Percentiles rank a stretch among this genome's conserved stretches.
Conservation (phyloP, 2,113 vertebrate species). For the Pollachius pollachius region DNA sequence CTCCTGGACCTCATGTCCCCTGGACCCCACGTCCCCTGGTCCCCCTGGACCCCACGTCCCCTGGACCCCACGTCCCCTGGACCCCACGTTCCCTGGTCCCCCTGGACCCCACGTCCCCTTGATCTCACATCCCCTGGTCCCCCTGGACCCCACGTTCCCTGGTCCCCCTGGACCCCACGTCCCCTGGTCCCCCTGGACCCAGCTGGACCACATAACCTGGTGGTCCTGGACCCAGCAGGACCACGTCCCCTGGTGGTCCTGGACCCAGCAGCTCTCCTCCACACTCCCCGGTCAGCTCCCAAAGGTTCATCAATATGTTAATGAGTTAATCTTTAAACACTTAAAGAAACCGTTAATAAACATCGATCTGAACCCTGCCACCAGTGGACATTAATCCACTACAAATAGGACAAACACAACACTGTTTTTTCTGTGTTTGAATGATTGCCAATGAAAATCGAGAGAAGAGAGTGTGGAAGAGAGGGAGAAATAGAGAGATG, state of each 20-base stretch:
- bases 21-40: conserved; percentile 30
- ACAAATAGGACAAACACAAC: conserved; percentile 80
- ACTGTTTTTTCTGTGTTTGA: conserved; percentile 22
- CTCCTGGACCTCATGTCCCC: conserved; percentile 26
- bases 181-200: conserved; percentile 63
- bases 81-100: too few relatives aligned
- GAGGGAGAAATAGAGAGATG: too few relatives aligned
- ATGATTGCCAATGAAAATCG: conserved; percentile 39
- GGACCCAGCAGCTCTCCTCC: not conserved
- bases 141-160: conserved; percentile 73
- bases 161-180: conserved; percentile 71
- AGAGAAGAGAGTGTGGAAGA: not conserved
- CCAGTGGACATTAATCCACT: conserved; percentile 88
- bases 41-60: too few relatives aligned
- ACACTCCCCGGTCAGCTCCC: conserved; percentile 83
- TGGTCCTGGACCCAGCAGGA: conserved; percentile 80
- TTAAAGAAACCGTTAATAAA: conserved; percentile 89
- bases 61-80: conserved; percentile 57
- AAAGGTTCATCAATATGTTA: conserved; percentile 98
- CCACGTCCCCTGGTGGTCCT: not conserved
- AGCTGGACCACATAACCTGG: conserved; percentile 78
- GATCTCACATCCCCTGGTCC: conserved; percentile 52
- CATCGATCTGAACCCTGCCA: conserved; percentile 85
- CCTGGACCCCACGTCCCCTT: conserved; percentile 74
- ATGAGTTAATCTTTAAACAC: conserved; percentile 96